These are phyloP conservation scores for Dendrophyllia cribrosa DNA, from an alignment of 64 coral and sea anemone genomes.

Conservation along the genomic window DNA sequence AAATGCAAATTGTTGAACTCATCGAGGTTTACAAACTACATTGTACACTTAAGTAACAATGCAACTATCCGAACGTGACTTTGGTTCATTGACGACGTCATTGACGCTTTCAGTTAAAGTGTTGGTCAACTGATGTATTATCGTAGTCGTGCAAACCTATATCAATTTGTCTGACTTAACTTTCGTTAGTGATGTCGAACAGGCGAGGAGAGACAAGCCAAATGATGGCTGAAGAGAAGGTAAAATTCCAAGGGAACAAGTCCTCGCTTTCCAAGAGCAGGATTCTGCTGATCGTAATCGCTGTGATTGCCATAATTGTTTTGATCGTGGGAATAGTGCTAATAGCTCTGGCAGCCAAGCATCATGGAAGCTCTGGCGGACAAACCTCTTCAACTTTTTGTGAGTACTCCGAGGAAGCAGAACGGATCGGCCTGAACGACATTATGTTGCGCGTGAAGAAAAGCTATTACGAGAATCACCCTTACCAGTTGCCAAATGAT, in stretches of 20 bases:
- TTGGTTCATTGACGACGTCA: too few relatives aligned
- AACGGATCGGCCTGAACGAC: background rate
- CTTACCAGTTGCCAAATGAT: constrained; percentile 25
- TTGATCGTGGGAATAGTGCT: background rate
- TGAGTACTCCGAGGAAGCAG: constrained; percentile 36
- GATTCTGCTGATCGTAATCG: background rate
- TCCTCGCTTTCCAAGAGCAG: background rate
- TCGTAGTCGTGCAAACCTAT: too few relatives aligned
- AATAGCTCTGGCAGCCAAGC: background rate
- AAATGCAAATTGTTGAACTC: too few relatives aligned
- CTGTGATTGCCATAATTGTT: background rate
- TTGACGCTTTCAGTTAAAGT: too few relatives aligned
- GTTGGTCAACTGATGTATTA: too few relatives aligned
- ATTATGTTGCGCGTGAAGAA: constrained; percentile 4
- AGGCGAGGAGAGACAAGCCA: background rate
- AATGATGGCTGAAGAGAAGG: background rate
- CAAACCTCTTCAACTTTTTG: constrained; percentile 6
- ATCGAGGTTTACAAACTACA: too few relatives aligned
- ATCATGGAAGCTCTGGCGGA: background rate
- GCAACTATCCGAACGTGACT: too few relatives aligned
- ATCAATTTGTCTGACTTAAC: too few relatives aligned
- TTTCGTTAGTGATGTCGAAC: background rate
- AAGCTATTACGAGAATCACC: constrained; percentile 1
- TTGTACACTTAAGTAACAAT: too few relatives aligned
- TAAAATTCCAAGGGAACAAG: background rate